Evolutionary conservation across 1,140 invertebrate species (phyloP).

Genomic region (Pogonognathellus flavescens): DNA sequence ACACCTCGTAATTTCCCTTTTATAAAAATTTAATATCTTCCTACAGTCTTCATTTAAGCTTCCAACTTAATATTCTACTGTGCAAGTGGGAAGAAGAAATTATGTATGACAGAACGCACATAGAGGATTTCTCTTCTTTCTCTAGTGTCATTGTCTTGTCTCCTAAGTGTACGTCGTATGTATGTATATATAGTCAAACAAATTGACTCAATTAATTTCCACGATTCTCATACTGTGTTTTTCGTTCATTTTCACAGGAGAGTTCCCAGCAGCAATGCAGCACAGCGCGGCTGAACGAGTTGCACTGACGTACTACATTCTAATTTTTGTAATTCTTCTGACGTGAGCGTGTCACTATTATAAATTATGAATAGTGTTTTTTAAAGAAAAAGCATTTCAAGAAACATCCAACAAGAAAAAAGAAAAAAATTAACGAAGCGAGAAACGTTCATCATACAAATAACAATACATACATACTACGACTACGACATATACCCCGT

Average conservation of each 20-base stretch:
- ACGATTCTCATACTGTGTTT: constrained; percentile 19
- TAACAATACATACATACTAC: constrained; percentile 12
- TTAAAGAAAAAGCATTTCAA: constrained; percentile 1
- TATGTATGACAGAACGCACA: background rate
- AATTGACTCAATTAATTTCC: constrained; percentile 50
- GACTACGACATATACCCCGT: background rate
- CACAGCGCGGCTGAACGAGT: constrained; percentile 49
- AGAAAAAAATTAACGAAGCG: background rate
- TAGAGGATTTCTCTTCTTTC: background rate
- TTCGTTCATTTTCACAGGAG: constrained; percentile 60
- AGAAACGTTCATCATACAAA: constrained; percentile 50
- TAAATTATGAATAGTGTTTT: constrained; percentile 15
- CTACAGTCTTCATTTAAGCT: too few species aligned
- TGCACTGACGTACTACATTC: constrained; percentile 19
- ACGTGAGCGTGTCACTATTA: constrained; percentile 18
- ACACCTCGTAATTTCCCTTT: too few species aligned
- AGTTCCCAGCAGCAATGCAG: constrained; percentile 64
- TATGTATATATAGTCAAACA: background rate
- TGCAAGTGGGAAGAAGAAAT: background rate
- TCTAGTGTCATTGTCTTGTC: background rate
- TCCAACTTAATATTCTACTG: background rate
- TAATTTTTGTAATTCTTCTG: constrained; percentile 43
- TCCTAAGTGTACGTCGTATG: background rate
- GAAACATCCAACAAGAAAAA: background rate
- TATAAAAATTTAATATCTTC: too few species aligned